phyloP scores from a whole-genome alignment of 1,140 invertebrate species.

The Lutraria rhynchaena region DNA sequence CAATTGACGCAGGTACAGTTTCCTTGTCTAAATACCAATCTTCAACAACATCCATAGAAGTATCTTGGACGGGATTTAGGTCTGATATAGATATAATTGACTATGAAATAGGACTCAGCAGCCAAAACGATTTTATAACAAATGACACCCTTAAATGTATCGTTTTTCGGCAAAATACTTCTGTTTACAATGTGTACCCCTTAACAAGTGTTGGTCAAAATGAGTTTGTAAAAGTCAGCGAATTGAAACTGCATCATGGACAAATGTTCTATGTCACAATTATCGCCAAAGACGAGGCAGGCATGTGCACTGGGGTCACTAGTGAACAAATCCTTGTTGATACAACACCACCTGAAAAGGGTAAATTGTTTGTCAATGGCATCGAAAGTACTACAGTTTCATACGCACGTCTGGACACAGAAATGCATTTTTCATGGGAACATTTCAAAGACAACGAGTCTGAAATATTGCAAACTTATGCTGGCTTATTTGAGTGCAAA shows the following conservation, averaged over 20 bases:
- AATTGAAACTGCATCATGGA: not conserved
- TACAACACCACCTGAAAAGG: slow-evolving; percentile 23
- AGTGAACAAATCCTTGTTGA: slow-evolving; percentile 23
- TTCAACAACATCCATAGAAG: slow-evolving; percentile 5
- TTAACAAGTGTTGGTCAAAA: slow-evolving; percentile 20
- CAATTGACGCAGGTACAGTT: slow-evolving; percentile 26
- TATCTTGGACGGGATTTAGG: slow-evolving; percentile 33
- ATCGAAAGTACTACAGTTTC: slow-evolving; percentile 6
- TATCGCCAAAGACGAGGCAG: slow-evolving; percentile 41
- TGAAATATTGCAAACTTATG: slow-evolving; percentile 1
- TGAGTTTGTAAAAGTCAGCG: not conserved
- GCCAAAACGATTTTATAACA: slow-evolving; percentile 13
- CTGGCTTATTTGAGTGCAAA: slow-evolving; percentile 13
- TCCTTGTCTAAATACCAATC: slow-evolving; percentile 26
- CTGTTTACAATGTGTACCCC: not conserved
- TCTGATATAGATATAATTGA: slow-evolving; percentile 41
- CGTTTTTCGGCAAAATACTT: slow-evolving; percentile 1
- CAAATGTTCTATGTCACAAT: slow-evolving; percentile 34
- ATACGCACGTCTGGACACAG: not conserved
- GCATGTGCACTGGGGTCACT: slow-evolving; percentile 35
- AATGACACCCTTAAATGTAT: slow-evolving; percentile 27
- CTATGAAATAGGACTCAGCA: slow-evolving; percentile 40
- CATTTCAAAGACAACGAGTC: slow-evolving; percentile 19
- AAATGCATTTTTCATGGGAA: slow-evolving; percentile 28
- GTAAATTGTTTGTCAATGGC: slow-evolving; percentile 8